phyloP scores from a whole-genome alignment of 2,113 vertebrate genomes.

The Cacatua alba region DNA sequence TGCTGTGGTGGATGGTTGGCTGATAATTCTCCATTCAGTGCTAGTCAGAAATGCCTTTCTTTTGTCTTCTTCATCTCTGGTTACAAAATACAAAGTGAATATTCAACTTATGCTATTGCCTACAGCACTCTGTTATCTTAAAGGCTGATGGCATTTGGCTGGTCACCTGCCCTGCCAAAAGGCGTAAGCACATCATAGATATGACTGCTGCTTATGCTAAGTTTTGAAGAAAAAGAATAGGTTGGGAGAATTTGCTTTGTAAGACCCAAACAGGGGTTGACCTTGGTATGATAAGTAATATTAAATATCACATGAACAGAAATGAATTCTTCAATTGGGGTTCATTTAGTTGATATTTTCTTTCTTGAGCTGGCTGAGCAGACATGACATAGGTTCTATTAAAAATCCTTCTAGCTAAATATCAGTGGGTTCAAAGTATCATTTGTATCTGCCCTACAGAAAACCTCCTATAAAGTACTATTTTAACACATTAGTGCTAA shows the following conservation, averaged over 20 bases:
- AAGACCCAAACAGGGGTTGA: constrained; percentile 12
- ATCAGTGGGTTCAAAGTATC: constrained; percentile 54
- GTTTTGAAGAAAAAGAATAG: background rate
- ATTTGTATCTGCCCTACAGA: constrained; percentile 18
- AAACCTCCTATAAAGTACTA: constrained; percentile 45
- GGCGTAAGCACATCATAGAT: background rate
- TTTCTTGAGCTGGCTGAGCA: constrained; percentile 12
- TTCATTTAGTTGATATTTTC: constrained; percentile 46
- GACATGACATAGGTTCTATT: constrained; percentile 14
- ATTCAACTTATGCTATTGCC: no score
- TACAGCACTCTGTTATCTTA: background rate
- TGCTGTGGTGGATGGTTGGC: background rate
- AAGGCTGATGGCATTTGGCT: background rate
- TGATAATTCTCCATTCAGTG: background rate
- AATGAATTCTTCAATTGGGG: constrained; percentile 38
- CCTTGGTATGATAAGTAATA: constrained; percentile 32
- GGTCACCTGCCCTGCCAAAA: background rate
- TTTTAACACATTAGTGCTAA: constrained; percentile 52
- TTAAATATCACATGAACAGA: constrained; percentile 44
- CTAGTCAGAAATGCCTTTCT: background rate
- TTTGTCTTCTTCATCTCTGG: background rate
- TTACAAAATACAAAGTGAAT: background rate
- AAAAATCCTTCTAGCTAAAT: constrained; percentile 60
- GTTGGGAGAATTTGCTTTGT: background rate
- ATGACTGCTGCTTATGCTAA: background rate